phyloP scores from a whole-genome alignment of 1,140 invertebrate species.

The Rhyzopertha dominica region DNA sequence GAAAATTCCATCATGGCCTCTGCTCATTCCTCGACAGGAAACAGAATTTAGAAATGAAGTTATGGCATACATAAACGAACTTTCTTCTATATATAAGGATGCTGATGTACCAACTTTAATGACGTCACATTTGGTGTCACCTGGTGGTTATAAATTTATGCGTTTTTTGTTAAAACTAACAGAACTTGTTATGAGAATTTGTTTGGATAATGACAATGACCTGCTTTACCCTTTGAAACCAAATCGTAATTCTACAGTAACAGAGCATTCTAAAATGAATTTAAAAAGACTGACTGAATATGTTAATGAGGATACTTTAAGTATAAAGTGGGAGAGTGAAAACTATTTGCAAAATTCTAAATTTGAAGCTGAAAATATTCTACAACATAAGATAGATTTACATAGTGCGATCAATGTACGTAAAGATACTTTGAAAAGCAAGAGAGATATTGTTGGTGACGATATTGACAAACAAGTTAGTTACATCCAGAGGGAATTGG shows the following conservation, averaged over 20 bases:
- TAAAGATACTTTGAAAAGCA: too few relatives aligned
- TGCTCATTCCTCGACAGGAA: constrained; percentile 15
- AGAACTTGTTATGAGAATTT: constrained; percentile 17
- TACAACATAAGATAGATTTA: too few relatives aligned
- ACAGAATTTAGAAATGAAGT: constrained; percentile 23
- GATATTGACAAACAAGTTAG: too few relatives aligned
- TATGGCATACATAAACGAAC: constrained; percentile 22
- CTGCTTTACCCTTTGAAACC: constrained; percentile 5
- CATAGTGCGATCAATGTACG: too few relatives aligned
- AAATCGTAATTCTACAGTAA: neutral
- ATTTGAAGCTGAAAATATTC: constrained; percentile 7
- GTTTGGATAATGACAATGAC: neutral
- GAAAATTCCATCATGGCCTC: constrained; percentile 19
- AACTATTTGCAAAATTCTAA: constrained; percentile 1
- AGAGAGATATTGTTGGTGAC: too few relatives aligned
- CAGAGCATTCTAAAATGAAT: constrained; percentile 5
- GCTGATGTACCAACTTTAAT: constrained; percentile 15
- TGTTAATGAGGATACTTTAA: constrained; percentile 1
- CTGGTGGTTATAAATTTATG: constrained; percentile 24
- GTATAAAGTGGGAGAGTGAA: neutral
- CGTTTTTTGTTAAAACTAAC: constrained; percentile 20
- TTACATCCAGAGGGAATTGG: too few relatives aligned
- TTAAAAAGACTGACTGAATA: constrained; percentile 4
- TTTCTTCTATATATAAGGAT: constrained; percentile 19
- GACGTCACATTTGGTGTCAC: constrained; percentile 25